Percentiles rank a stretch among this genome's conserved stretches.
Conservation (phyloP, 53 echinoderm and acorn worm genomes). For the Crossaster papposus region DNA sequence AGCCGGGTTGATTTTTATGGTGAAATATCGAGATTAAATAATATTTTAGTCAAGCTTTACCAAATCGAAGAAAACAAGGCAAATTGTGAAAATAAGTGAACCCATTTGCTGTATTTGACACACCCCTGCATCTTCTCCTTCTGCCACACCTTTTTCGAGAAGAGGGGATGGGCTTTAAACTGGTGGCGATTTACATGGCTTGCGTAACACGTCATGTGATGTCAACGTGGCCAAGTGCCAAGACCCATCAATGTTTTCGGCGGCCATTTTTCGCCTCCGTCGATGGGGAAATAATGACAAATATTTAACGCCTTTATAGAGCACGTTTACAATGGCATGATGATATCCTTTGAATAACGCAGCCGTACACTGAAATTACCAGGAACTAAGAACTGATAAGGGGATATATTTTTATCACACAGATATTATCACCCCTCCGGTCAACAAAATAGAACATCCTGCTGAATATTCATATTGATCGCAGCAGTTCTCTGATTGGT, state of each 20-base stretch:
- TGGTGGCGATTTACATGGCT: constrained; percentile 47
- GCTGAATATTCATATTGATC: constrained; percentile 20
- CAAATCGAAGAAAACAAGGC: no score
- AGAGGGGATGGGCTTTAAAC: constrained; percentile 48
- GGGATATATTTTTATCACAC: background rate
- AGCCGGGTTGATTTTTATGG: background rate
- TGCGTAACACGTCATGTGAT: constrained; percentile 62
- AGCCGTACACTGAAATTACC: background rate
- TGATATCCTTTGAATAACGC: background rate
- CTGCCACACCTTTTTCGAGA: constrained; percentile 44
- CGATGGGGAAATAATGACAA: background rate
- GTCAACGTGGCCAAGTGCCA: constrained; percentile 56
- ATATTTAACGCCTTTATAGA: background rate
- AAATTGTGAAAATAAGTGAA: background rate
- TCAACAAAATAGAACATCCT: constrained; percentile 52
- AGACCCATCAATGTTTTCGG: background rate
- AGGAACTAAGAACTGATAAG: background rate
- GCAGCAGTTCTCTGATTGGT: constrained; percentile 27
- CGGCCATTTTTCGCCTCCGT: background rate
- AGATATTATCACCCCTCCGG: constrained; percentile 6
- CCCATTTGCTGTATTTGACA: background rate
- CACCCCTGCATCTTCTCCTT: constrained; percentile 1
- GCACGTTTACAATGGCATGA: background rate
- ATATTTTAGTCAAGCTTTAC: no score
- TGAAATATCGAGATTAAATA: no score